Percentiles rank a stretch among this genome's conserved stretches.
Conservation (phyloP, 1,140 invertebrate species). For the Arctopsyche grandis region DNA sequence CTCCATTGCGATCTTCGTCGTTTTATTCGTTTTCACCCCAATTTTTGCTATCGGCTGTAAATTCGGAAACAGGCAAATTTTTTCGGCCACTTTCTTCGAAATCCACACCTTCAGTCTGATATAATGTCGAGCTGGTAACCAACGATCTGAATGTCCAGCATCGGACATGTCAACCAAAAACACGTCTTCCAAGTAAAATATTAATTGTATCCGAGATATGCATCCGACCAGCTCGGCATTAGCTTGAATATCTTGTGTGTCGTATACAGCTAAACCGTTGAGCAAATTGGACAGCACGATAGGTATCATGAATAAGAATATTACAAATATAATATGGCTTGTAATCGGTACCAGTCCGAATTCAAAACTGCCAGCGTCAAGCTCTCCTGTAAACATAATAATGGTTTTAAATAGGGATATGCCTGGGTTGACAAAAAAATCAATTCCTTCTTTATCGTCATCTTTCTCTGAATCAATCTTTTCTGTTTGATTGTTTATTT, state of each 20-base stretch:
- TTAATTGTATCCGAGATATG: conserved; percentile 74
- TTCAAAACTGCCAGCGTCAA: conserved; percentile 78
- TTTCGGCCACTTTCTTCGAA: conserved; percentile 64
- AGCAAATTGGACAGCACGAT: conserved; percentile 84
- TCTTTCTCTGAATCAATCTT: conserved; percentile 60
- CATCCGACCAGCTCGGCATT: conserved; percentile 81
- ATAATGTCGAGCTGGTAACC: conserved; percentile 61
- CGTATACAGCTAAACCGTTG: conserved; percentile 83
- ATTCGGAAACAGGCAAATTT: conserved; percentile 73
- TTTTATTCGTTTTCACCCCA: conserved; percentile 71
- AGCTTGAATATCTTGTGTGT: conserved; percentile 78
- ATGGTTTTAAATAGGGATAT: conserved; percentile 81
- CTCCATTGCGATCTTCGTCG: conserved; percentile 61
- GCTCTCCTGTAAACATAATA: conserved; percentile 86
- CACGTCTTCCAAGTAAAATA: conserved; percentile 78
- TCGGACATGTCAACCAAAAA: conserved; percentile 67
- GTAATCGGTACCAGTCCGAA: conserved; percentile 74
- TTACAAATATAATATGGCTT: conserved; percentile 78
- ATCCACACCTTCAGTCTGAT: conserved; percentile 62
- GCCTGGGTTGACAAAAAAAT: conserved; percentile 73
- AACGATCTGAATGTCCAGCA: conserved; percentile 60
- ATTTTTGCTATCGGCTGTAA: conserved; percentile 71
- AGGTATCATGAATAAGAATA: conserved; percentile 82
- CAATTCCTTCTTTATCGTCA: conserved; percentile 60
- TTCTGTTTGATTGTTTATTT: conserved; percentile 59